Base-by-base conservation (phyloP, 2,888 invertebrate genomes). In the Amphimallon solstitiale region DNA sequence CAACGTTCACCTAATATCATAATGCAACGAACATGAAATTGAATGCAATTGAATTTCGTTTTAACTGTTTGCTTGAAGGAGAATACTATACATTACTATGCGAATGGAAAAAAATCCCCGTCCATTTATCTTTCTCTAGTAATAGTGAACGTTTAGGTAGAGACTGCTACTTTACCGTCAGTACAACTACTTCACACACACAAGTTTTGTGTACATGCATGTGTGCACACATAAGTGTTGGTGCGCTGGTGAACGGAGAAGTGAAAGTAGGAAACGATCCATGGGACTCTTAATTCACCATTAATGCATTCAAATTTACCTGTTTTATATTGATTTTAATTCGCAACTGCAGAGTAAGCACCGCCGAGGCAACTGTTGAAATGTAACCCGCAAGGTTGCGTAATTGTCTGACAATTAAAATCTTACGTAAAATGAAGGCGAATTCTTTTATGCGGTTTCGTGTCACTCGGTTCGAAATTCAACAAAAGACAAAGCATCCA, bases 191-290 rank as follows among this genome's bases (percentile, higher is more conserved):
- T 43, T 15, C 19, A 21, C n/a, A 40, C 1, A 14, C 14, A 43
- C 43, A 43, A 15, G 14, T 43, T 43, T 15, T 17, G 43, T 43
- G 17, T 54, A 54, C 14, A 4, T 14, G 17, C 12, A 34, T 14
- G 12, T 54, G 19, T 34, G 12, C 40, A 21, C 12, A 2, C 34
- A 38, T 12, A 19, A 54, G 54, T 5, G 6, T 29, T 5, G 10
- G 52, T 9, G 35, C 15, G 52, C 35, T 35, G 64, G 52, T 54
- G 59, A 52, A 60, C 45, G 63, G 48, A 56, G 37, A 67, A 68
- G 68, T 68, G 68, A 68, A 68, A 68, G 68, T 63, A 65, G 63
- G 59, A 65, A 65, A 62, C 45, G 49, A 59, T 49, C 63, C 38
- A 45, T 61, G 65, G 56, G 62, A 64, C 34, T 52, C 37, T 61